Evolutionary conservation across 1,140 invertebrate species (phyloP).

Genomic region (Manduca sexta): DNA sequence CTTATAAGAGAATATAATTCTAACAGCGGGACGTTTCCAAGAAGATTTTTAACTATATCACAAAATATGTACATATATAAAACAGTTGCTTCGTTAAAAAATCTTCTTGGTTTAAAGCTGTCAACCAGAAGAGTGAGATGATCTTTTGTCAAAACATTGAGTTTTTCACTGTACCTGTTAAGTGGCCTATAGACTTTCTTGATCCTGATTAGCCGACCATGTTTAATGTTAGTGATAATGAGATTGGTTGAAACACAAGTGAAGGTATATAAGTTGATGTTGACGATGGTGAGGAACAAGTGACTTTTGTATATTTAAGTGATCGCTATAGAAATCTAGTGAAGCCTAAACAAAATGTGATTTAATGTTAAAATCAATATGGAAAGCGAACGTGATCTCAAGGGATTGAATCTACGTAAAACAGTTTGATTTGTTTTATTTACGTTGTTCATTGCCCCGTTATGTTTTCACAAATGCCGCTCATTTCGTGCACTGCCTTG

Average conservation of each 20-base stretch:
- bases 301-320: conserved; percentile 28
- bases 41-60: conserved; percentile 7
- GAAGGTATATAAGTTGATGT: conserved; percentile 4
- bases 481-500: conserved; percentile 48
- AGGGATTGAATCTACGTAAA: conserved; percentile 36
- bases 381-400: conserved; percentile 53
- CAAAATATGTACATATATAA: conserved; percentile 11
- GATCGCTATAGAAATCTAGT: conserved; percentile 28
- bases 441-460: conserved; percentile 6
- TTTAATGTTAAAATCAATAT: conserved; percentile 36
- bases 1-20: neutral
- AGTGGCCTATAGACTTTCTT: conserved; percentile 42
- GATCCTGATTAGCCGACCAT: conserved; percentile 39
- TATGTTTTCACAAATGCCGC: conserved; percentile 18
- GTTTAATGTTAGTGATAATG: conserved; percentile 33
- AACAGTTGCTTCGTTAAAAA: conserved; percentile 7
- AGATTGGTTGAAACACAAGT: conserved; percentile 16
- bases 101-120: conserved; percentile 7
- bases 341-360: conserved; percentile 57
- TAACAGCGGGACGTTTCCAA: neutral
- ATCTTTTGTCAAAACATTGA: neutral
- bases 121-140: neutral
- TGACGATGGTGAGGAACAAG: conserved; percentile 11
- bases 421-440: conserved; percentile 13
- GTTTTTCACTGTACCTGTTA: conserved; percentile 33